Percentiles rank a stretch among this genome's conserved stretches.
Evolutionary conservation across 2,113 vertebrate genomes (phyloP).

Genomic region (Aegithalos caudatus): DNA sequence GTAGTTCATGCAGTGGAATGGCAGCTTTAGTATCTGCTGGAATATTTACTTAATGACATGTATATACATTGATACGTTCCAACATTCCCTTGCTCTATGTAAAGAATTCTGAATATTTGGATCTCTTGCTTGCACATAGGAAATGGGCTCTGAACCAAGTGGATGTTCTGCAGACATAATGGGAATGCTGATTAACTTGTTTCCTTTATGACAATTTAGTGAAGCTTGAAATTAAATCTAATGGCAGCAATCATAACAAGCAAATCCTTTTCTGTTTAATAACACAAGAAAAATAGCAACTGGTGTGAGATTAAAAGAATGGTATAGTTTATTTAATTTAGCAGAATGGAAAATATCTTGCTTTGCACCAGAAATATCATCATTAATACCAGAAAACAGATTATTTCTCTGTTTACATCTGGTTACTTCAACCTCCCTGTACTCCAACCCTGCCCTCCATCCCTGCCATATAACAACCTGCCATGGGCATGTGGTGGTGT

Average conservation of each 20-base stretch:
- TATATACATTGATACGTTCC: background rate
- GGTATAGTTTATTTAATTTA: background rate
- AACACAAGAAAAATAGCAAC: background rate
- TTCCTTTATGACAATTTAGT: background rate
- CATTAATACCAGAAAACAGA: background rate
- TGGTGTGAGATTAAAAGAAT: background rate
- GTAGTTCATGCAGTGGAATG: background rate
- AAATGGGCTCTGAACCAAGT: background rate
- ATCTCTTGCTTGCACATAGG: background rate
- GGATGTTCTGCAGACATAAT: background rate
- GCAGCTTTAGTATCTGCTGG: background rate
- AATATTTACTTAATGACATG: background rate
- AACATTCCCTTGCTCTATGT: background rate
- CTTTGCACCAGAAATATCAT: background rate
- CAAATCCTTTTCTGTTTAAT: background rate
- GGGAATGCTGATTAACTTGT: background rate
- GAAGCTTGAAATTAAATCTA: background rate
- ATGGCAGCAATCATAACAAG: background rate
- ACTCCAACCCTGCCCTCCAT: background rate
- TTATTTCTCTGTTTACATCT: background rate
- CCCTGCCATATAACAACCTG: background rate
- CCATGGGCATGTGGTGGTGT: background rate
- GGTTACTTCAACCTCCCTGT: background rate
- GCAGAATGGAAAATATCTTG: background rate
- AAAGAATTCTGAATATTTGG: background rate